These are phyloP conservation scores for Cryptus armator DNA, from an alignment of 2,888 invertebrate genomes.

Conservation along the genomic window DNA sequence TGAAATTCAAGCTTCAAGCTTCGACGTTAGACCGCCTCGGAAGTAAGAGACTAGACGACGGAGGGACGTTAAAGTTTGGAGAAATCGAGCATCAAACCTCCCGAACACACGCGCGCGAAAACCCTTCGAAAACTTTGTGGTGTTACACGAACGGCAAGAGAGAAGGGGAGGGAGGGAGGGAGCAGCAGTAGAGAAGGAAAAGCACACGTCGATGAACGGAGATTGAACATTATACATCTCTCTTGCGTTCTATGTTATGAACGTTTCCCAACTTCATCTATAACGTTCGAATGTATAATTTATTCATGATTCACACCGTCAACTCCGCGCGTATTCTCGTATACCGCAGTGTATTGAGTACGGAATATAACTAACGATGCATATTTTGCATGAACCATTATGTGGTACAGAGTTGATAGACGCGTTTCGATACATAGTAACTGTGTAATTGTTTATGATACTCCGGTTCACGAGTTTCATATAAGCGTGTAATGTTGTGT, in stretches of 20 bases:
- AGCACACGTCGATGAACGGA: neutral
- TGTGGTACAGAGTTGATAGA: too few species aligned
- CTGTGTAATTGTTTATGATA: too few species aligned
- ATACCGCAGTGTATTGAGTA: neutral
- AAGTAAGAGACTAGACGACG: conserved; percentile 3
- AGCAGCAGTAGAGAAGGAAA: neutral
- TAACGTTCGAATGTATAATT: neutral
- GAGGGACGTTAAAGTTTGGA: conserved; percentile 34
- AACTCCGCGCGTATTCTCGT: neutral
- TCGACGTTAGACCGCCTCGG: neutral
- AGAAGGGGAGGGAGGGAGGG: too few species aligned
- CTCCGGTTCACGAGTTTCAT: too few species aligned
- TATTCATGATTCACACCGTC: neutral
- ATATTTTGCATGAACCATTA: neutral
- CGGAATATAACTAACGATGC: neutral
- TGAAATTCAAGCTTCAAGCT: neutral
- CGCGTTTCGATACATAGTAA: neutral
- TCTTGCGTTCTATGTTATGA: neutral
- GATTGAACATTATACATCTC: neutral
- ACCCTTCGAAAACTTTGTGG: conserved; percentile 15
- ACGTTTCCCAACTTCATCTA: neutral
- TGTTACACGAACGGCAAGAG: too few species aligned
- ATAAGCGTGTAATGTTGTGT: too few species aligned
- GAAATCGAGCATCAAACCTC: conserved; percentile 36
- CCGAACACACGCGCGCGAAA: conserved; percentile 5